These are phyloP conservation scores for Corythornis cristatus DNA, from an alignment of 2,113 vertebrate genomes.

Conservation along the genomic window DNA sequence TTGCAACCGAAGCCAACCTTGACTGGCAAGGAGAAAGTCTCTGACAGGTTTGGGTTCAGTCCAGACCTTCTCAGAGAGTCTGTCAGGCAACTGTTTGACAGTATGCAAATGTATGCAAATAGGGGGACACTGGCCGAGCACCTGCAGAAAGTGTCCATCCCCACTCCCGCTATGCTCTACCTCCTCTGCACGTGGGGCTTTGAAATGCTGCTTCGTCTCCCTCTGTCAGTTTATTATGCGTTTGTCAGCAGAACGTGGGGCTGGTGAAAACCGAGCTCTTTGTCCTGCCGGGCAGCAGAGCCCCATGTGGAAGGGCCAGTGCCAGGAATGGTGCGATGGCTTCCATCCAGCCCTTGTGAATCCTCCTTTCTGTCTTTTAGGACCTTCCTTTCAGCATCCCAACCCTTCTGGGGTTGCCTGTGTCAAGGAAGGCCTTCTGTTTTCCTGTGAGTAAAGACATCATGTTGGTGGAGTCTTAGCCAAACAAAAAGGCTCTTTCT, in stretches of 20 bases:
- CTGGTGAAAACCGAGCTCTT: conserved; percentile 68
- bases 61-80: conserved; percentile 85
- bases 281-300: conserved; percentile 71
- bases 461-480: not conserved
- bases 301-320: conserved; percentile 66
- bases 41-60: conserved; percentile 85
- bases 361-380: conserved; percentile 64
- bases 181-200: conserved; percentile 56
- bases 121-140: conserved; percentile 79
- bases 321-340: conserved; percentile 74
- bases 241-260: conserved; percentile 76
- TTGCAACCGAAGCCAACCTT: conserved; percentile 83
- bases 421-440: conserved; percentile 69
- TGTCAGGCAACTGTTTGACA: conserved; percentile 83
- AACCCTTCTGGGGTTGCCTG: conserved; percentile 53
- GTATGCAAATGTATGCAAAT: conserved; percentile 88
- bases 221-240: conserved; percentile 74
- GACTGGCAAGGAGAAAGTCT: conserved; percentile 87
- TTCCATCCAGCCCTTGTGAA: conserved; percentile 76
- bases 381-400: conserved; percentile 46
- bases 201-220: conserved; percentile 45
- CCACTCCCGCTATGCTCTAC: conserved; percentile 48
- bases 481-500: conserved; percentile 23
- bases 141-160: conserved; percentile 84
- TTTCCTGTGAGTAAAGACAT: conserved; percentile 43